Base-by-base conservation (phyloP, 2,797 vertebrate species). In the Psittacula derbiana region DNA sequence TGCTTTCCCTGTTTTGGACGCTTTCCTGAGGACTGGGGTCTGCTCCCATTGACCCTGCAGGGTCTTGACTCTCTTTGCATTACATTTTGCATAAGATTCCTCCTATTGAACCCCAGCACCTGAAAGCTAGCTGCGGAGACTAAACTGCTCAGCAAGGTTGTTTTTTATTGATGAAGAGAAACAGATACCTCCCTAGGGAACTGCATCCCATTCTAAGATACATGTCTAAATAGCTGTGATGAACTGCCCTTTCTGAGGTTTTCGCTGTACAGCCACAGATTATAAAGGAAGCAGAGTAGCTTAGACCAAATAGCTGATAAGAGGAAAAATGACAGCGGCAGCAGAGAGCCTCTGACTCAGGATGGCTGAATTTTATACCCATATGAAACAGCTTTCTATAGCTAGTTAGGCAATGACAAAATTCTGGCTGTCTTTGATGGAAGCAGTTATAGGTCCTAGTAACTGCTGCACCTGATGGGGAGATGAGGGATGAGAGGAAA, bases 121-220 rank as follows among this genome's bases (percentile, higher is more conserved):
- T 76, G 86, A 80, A 85, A 82, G 66, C 70, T 84, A 55, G 46
- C 78, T 72, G 7, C 3, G 1, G 62, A 87, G 47, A 40, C 67
- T 82, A 20, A 92, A 62, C 40, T 47, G 70, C 57, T 67, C 64
- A 61, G 58, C 1, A 2, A 80, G 55, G 40, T 80, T 70, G 79
- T 46, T 84, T 82, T 86, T 85, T 80, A 89, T 76, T 89, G 84
- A 94, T 89, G 67, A 85, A 85, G 58, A 70, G 86, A 87, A 94
- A 91, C 3, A 43, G 93, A 93, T 31, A 72, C 21, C 47, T 82
- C 84, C 55, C 55, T 33, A 47, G 78, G 86, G 84, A 92, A 7
- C 47, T 36, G 43, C 67, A 47, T 89, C 86, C 53, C 27, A n/a
- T 50, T 62, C 80, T 28, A 16, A 50, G 74, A 69, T 49, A 58